Base-by-base conservation (phyloP, 2,797 vertebrate genomes). In the Periophthalmus magnuspinnatus region DNA sequence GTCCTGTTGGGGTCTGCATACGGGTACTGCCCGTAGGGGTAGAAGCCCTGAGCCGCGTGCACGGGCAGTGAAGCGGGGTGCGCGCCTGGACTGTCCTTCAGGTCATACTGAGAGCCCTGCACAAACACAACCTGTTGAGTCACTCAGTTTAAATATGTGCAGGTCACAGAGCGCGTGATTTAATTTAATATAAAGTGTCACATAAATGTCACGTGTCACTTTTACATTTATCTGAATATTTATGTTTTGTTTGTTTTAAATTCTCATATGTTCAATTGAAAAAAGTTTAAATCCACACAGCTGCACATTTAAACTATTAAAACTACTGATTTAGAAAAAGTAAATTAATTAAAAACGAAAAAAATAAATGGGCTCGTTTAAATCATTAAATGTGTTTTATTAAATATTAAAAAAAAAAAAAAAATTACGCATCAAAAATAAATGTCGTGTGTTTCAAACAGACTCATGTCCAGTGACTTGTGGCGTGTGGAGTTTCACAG, bases 1-100 rank as follows among this genome's bases (percentile, higher is more conserved):
- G 96, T 96, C 76, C 97, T 83, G 58, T 95, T 93, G 0, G 97
- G 96, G 77, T 99, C 97, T 13, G 96, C 96, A 16, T 98, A 98
- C 67, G 98, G 96, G 72, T 98, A 99, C 89, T 99, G 97, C 62
- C 96, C 95, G 17, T 99, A 99, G 0, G 98, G 96, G 75, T 98
- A 99, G 90, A 98, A 99, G 63, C 96, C 94, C 0, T 96, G 96
- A 0, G 97, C 94, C 3, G 96, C 91, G 86, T 98, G 97, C 61
- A 97, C 95, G 28, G 97, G 95, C 77, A 99, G 96, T 28, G 96
- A 95, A 68, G 95, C 94, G 6, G 96, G 94, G 81, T 98, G 97
- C 71, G 95, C 95, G 2, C 96, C 97, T 1, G 96, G 96, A 76
- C 94, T 95, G 79, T 99, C 98, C 91, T 99, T 99, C 85, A 99